phyloP scores from a whole-genome alignment of 2,113 vertebrate genomes.

The Albula glossodonta region DNA sequence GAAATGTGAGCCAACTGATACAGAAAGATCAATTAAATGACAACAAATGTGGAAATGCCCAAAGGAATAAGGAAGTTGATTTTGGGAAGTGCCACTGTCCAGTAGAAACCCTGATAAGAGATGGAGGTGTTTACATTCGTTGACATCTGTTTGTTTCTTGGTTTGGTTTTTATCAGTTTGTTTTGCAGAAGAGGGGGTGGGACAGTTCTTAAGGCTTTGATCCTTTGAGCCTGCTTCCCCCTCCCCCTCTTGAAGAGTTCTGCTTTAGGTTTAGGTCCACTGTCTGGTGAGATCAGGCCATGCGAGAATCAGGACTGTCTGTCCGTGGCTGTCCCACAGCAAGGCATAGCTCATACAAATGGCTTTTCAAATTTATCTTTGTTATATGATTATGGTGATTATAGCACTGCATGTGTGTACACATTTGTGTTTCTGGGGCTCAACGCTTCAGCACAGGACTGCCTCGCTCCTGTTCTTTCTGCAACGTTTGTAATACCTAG shows the following conservation, averaged over 20 bases:
- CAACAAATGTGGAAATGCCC: conserved; percentile 9
- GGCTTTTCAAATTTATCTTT: conserved; percentile 7
- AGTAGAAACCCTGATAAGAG: conserved; percentile 18
- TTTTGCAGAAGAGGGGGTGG: background rate
- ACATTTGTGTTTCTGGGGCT: conserved; percentile 28
- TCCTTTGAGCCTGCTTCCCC: conserved; percentile 44
- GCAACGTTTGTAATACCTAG: conserved; percentile 84
- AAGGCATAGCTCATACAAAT: conserved; percentile 4
- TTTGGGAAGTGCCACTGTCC: background rate
- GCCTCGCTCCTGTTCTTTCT: conserved; percentile 82
- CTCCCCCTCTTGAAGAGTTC: background rate
- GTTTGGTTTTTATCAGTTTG: background rate
- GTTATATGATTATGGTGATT: background rate
- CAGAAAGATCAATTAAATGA: background rate
- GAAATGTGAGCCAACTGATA: background rate
- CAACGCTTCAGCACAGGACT: conserved; percentile 83
- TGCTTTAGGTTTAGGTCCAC: conserved; percentile 62
- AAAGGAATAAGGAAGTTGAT: conserved; percentile 20
- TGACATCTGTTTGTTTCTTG: background rate
- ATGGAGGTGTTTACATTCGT: conserved; percentile 13
- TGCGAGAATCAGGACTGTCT: background rate
- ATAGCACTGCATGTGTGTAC: background rate
- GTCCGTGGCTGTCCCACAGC: background rate
- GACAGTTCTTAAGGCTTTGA: conserved; percentile 56
- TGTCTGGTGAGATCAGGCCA: conserved; percentile 8